Conservation (phyloP, 2,113 vertebrate genomes). For the Phyllostomus discolor region DNA sequence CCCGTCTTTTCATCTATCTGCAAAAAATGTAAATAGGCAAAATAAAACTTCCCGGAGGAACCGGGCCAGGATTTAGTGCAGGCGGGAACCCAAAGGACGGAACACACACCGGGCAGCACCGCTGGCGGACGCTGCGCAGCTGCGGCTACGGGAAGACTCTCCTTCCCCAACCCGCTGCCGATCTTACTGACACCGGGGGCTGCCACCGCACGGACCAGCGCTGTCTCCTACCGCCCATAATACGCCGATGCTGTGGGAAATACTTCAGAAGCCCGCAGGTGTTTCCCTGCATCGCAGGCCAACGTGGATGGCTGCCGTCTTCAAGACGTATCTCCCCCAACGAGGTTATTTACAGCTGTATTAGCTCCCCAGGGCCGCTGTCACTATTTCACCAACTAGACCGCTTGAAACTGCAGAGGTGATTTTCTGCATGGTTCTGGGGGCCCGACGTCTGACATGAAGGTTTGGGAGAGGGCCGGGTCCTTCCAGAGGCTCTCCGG, state of each 20-base stretch:
- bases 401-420: neutral
- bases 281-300: neutral
- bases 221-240: neutral
- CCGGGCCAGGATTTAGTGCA: accelerated
- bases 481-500: neutral
- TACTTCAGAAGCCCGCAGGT: neutral
- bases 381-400: neutral
- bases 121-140: neutral
- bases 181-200: neutral
- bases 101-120: too few species aligned
- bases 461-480: accelerated
- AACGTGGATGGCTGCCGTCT: neutral
- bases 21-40: neutral
- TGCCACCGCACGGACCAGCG: neutral
- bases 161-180: neutral
- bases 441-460: too few species aligned
- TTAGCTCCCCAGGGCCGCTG: accelerated
- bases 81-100: accelerated
- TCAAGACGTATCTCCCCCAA: neutral
- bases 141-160: accelerated
- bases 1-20: neutral
- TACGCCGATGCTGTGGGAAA: neutral
- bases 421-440: too few species aligned
- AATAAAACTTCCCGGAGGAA: neutral
- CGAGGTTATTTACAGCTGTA: neutral